Base-by-base conservation (phyloP, 2,888 invertebrate genomes). In the Agonopterix subpropinquella region DNA sequence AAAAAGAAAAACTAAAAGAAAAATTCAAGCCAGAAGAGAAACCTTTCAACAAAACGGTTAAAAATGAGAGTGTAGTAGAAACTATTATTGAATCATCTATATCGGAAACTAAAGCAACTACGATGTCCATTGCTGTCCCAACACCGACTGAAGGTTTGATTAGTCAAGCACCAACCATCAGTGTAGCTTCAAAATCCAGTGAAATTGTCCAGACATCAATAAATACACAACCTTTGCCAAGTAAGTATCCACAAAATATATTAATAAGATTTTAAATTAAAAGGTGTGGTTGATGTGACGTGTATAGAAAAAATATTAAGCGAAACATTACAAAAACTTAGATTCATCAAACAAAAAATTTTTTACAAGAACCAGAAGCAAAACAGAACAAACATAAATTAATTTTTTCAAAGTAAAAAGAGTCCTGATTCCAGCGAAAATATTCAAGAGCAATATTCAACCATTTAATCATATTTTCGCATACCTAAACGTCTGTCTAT, bases 141-240 rank as follows among this genome's bases (percentile, higher is more conserved):
- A 83, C 85, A n/a, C 84, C 87, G 0, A 84, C 82, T 1, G 79
- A 80, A 11, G 84, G 81, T 0, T 51, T 86, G 3, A 56, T 73
- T 2, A 62, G 62, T 36, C 67, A 74, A 39, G 66, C 66, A 0
- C 71, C 78, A 2, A 53, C 62, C 0, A 44, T 61, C n/a, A 65
- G 56, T 49, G 69, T 61, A 45, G 43, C 68, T 0, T 52, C 62
- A 3, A 64, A 44, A 44, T 41, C 56, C 3, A 56, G 61, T 13
- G 57, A 57, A 5, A 60, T 57, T 4, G 72, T 82, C 8, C 73
- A 77, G 45, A 70, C 79, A 0, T 71, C 84, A 0, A 83, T 85
- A 2, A 82, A 81, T 49, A 69, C 80, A 0, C 72, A 74, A 2
- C 80, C 85, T 4, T 56, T 78, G 44, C 74, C 78, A 57, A 62